Base-by-base conservation (phyloP, 2,797 vertebrate species). In the Sebastes oblongus region DNA sequence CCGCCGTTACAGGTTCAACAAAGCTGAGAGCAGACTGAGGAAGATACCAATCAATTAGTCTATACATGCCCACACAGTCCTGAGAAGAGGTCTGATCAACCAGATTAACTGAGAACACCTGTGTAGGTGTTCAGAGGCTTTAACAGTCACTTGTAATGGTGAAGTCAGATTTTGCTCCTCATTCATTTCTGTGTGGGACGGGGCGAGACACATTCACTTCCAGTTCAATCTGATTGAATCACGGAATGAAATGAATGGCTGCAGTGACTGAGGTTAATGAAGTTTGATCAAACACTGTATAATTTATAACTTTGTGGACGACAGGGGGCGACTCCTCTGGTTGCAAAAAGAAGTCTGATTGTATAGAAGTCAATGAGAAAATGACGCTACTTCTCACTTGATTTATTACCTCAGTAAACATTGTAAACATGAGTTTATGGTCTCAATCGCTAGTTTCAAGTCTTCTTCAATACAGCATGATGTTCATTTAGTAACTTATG, bases 371-470 rank as follows among this genome's bases (percentile, higher is more conserved):
- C 42, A 0, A 4, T 46, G 42, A 18, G 42, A 46, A 46, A 46
- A 46, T 46, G 14, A 46, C 0, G 0, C 16, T 46, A 42, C 39
- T 6, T 16, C 42, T 42, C 13, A 42, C 14, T 0, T 42, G 13
- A 42, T 20, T 50, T 20, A 20, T 50, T 20, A 4, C 46, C 46
- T 20, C 46, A 50, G 46, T 50, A 20, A 50, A 50, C 18, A 50
- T 50, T 20, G 46, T 20, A 50, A 50, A 50, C 7, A 50, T 50
- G 46, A 50, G 46, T 50, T 50, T 50, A 50, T 50, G 46, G 18
- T 50, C 46, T 50, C 18, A 50, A 50, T 50, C 2, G 7, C 18
- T 50, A 8, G 46, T 50, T 50, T 20, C 46, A 50, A 50, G 18
- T 50, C 18, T 50, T 50, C 3, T 50, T 50, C 46, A 50, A 20